phyloP scores from a whole-genome alignment of 2,797 vertebrate species.

The Catharus ustulatus region DNA sequence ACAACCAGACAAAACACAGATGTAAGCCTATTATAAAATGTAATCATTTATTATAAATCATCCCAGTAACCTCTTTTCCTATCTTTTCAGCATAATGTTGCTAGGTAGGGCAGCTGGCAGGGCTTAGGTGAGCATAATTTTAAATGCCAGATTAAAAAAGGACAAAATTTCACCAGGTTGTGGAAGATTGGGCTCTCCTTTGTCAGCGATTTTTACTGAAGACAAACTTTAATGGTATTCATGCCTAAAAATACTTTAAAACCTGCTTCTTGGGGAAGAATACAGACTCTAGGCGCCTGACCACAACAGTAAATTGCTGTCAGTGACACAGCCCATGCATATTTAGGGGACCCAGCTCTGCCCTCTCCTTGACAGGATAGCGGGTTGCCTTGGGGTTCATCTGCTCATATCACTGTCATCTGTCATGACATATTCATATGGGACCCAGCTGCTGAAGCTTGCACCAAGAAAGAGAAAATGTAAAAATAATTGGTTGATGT shows the following conservation, averaged over 20 bases:
- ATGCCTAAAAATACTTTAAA: slow-evolving; percentile 46
- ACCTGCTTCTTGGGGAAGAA: slow-evolving; percentile 15
- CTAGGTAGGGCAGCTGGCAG: neutral
- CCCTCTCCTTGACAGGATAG: slow-evolving; percentile 34
- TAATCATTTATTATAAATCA: slow-evolving; percentile 16
- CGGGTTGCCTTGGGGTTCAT: slow-evolving; percentile 47
- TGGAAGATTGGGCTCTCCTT: neutral
- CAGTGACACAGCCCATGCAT: slow-evolving; percentile 37
- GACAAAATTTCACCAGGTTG: neutral
- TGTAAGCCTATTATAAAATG: neutral
- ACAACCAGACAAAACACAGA: neutral
- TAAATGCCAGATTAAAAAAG: neutral
- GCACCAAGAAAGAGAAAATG: slow-evolving; percentile 12
- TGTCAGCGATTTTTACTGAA: neutral
- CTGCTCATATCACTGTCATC: slow-evolving; percentile 58
- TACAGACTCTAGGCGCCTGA: slow-evolving; percentile 1
- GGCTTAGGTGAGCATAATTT: neutral
- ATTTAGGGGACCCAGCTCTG: slow-evolving; percentile 45
- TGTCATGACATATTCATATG: slow-evolving; percentile 56
- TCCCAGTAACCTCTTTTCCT: neutral
- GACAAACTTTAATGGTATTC: slow-evolving; percentile 28
- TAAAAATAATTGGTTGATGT: slow-evolving; percentile 58
- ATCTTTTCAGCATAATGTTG: neutral
- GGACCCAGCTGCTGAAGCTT: slow-evolving; percentile 62
- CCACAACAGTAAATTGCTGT: slow-evolving; percentile 52